phyloP scores from a whole-genome alignment of 2,113 vertebrate genomes.

The Acrocephalus kingi region DNA sequence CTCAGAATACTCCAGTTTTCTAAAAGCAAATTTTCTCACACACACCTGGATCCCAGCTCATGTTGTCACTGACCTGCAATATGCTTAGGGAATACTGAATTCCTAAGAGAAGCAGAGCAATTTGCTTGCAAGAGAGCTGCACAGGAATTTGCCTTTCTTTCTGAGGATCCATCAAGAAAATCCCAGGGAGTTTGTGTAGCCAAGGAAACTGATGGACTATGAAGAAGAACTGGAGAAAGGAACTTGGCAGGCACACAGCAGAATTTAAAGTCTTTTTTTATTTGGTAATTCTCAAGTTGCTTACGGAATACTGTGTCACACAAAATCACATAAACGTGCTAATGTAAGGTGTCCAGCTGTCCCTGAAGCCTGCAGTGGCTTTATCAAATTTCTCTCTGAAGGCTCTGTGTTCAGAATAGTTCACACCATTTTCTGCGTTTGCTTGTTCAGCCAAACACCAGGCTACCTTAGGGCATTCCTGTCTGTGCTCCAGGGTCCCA shows the following conservation, averaged over 20 bases:
- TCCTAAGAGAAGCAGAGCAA: background rate
- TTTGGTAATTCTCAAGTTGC: background rate
- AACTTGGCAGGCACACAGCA: background rate
- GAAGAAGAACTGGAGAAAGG: background rate
- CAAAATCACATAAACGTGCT: background rate
- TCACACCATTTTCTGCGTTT: background rate
- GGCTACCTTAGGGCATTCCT: background rate
- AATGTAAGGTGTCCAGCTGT: background rate
- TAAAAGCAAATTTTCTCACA: background rate
- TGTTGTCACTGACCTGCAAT: background rate
- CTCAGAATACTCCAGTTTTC: background rate
- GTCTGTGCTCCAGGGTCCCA: background rate
- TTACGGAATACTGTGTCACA: background rate
- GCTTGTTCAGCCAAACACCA: background rate
- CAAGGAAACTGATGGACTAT: background rate
- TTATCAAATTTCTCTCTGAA: background rate
- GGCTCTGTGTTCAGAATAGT: background rate
- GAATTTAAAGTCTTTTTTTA: background rate
- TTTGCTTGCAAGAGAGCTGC: background rate
- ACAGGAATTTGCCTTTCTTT: background rate
- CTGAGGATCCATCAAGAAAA: background rate
- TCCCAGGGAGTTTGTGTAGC: background rate
- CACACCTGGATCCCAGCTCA: background rate
- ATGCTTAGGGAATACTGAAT: background rate
- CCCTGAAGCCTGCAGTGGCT: background rate